Percentiles rank a stretch among this genome's conserved stretches.
These are phyloP conservation scores for Anseranas semipalmata DNA, from an alignment of 2,113 vertebrate species.

Conservation along the genomic window DNA sequence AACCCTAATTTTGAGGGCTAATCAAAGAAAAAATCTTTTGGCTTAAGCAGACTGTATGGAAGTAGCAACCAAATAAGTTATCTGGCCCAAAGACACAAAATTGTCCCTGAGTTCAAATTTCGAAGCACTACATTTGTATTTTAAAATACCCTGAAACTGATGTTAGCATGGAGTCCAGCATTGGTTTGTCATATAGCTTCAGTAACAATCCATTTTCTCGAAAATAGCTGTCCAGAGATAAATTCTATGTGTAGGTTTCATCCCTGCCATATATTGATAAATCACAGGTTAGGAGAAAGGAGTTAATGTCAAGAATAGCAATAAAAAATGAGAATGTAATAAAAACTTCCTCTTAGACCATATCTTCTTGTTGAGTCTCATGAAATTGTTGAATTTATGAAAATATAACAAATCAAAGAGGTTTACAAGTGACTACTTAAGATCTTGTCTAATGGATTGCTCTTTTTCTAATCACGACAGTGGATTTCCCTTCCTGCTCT, in stretches of 20 bases:
- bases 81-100: not conserved
- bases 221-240: not conserved
- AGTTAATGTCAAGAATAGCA: not conserved
- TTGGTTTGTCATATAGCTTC: not conserved
- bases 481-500: not conserved
- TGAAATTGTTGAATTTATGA: not conserved
- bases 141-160: not conserved
- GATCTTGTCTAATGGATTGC: not conserved
- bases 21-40: not conserved
- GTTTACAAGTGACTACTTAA: not conserved
- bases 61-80: slow-evolving; percentile 5
- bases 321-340: not conserved
- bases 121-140: not conserved
- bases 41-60: not conserved
- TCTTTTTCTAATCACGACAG: not conserved
- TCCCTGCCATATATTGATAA: rapidly evolving
- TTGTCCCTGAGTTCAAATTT: not conserved
- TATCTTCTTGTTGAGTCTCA: not conserved
- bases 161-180: not conserved
- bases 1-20: not conserved
- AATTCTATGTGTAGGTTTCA: not conserved
- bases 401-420: not conserved
- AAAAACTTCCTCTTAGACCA: not conserved
- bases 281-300: not conserved
- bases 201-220: not conserved